Evolutionary conservation across 2,888 invertebrate genomes (phyloP), one percentile per base, ranked within the genome.

Genomic region (Hirtodrosophila cameraria): DNA sequence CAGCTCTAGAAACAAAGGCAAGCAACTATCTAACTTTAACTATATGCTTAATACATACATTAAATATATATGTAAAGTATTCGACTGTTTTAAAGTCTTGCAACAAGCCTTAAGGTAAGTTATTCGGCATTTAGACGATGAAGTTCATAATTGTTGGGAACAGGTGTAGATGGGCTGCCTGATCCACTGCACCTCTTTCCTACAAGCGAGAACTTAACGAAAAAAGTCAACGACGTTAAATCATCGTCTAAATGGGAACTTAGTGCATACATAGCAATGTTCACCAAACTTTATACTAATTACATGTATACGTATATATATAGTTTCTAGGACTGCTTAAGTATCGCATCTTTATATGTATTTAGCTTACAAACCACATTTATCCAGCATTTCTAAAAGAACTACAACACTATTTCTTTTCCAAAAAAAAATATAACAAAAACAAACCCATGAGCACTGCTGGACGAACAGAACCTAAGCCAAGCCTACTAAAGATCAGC

Each of bases 341-440:
- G 68, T 68, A 72, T 7, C 31, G 15, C 23, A 16, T 52, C 27
- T 59, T 28, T 35, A 33, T 55, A 48, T 48, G 28, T 31, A 38
- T 30, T 27, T 36, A 23, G 16, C 50, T 45, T 11, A 9, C 12
- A 8, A 35, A 23, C 27, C 35, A 55, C 15, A 12, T 16, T 35
- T 27, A 57, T 23, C 4, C 41, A 42, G 36, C 38, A 28, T 43
- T 64, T 69, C 42, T 71, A 67, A 62, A 58, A 73, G 33, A 42
- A 48, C 38, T 31, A 42, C 12, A 41, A 20, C 20, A 57, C 48
- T 62, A 20, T 82, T 75, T 82, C 55, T 82, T 68, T 78, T 61
- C 50, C 62, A 61, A 55, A 46, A 25, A 20, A 23, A 28, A 60
- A 16, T 18, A 30, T 55, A 50, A 20, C 16, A 28, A 20, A 59